Base-by-base conservation (phyloP, 2,113 vertebrate genomes). In the Silurus meridionalis region DNA sequence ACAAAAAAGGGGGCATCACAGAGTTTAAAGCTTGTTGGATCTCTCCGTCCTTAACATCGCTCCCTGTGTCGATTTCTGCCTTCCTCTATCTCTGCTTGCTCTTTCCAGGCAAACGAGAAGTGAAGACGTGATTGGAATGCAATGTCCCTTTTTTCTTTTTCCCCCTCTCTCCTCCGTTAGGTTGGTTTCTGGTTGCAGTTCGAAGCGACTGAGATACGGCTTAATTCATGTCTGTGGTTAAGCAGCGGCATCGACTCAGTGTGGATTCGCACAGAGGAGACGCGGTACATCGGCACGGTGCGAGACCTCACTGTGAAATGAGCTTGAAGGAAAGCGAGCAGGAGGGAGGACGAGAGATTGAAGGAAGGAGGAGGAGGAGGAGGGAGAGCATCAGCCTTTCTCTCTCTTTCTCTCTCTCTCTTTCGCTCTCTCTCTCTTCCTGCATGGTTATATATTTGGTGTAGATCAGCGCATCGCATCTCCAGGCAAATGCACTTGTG, bases 51-150 rank as follows among this genome's bases (percentile, higher is more conserved):
- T 87, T 69, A 80, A 64, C 85, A 83, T 60, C 58, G 87, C 92
- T 91, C 92, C 88, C 91, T 92, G 89, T 92, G 89, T 91, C 90
- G 91, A 88, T 89, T 90, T 91, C 90, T 90, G 90, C 87, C 83
- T 91, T 89, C 90, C 93, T 87, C 91, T 90, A 90, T 89, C 89
- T 52, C 23, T 67, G 50, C 17, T 75, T 64, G 58, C 61, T 23
- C 6, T 74, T 93, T 94, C 91, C 93, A 95, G 93, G 94, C 89
- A 89, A 95, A 95, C 93, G 87, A 91, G 91, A 93, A 93, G 91
- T 90, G 89, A 93, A 95, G 96, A 98, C 96, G 97, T 98, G 97
- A 96, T 92, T 92, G 91, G 97, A 98, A 98, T 98, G 94, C 93
- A 95, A 94, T 95, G 93, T 92, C 91, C 92, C 89, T 91, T 86